A percentile compares a stretch with the other conserved stretches of the same genome.
These are phyloP conservation scores for Cyprinella venusta DNA, from an alignment of 2,797 vertebrate species.

Conservation along the genomic window DNA sequence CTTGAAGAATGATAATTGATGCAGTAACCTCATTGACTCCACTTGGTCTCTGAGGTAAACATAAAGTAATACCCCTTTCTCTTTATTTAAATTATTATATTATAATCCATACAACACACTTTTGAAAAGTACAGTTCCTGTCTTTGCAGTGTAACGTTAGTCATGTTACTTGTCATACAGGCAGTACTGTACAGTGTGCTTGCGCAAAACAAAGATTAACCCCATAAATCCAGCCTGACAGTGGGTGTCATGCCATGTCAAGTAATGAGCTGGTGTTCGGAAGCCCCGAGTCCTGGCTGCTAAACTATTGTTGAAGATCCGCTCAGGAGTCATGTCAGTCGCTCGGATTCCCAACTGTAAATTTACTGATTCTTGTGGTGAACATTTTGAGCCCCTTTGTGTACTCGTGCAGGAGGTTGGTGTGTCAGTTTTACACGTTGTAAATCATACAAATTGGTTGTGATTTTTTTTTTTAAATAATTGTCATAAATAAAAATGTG, in stretches of 20 bases:
- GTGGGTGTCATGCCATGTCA: background rate
- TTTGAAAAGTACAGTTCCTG: background rate
- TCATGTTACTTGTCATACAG: background rate
- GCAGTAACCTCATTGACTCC: constrained; percentile 50
- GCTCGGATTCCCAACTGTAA: too few species aligned
- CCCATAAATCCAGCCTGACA: background rate
- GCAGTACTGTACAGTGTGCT: background rate
- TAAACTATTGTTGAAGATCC: too few species aligned
- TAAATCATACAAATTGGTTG: too few species aligned
- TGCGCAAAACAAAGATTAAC: background rate
- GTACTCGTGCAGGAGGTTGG: too few species aligned
- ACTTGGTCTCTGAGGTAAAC: constrained; percentile 48
- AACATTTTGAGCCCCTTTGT: too few species aligned
- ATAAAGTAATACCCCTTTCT: background rate
- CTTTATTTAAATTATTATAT: background rate
- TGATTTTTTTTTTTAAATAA: too few species aligned
- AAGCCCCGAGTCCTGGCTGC: too few species aligned
- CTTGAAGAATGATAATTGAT: constrained; percentile 51
- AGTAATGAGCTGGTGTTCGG: too few species aligned
- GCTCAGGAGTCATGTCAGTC: too few species aligned
- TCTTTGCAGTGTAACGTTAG: background rate
- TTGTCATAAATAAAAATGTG: too few species aligned
- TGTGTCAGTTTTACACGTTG: too few species aligned
- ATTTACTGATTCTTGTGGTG: too few species aligned
- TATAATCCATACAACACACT: background rate